phyloP scores from a whole-genome alignment of 2,888 invertebrate species.

The Caenorhabditis drosophilae region DNA sequence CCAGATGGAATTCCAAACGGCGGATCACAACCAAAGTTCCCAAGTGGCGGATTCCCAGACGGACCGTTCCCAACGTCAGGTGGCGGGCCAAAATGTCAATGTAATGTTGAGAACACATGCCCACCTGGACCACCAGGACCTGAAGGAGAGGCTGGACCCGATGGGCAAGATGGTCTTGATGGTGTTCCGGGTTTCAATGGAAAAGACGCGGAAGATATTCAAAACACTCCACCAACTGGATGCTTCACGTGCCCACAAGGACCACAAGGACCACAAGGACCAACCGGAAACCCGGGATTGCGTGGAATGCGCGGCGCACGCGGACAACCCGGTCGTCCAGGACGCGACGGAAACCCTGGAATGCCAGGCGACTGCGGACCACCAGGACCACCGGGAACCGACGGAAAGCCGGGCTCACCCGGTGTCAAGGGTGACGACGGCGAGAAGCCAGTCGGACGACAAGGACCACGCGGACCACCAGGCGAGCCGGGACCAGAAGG shows the following conservation, averaged over 20 bases:
- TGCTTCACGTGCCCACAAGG: conserved; percentile 61
- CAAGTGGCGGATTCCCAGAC: conserved; percentile 22
- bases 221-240: conserved; percentile 58
- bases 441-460: conserved; percentile 61
- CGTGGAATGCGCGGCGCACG: conserved; percentile 62
- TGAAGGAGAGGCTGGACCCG: conserved; percentile 44
- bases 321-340: conserved; percentile 55
- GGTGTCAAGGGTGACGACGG: conserved; percentile 62
- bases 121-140: conserved; percentile 59
- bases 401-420: conserved; percentile 56
- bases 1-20: conserved; percentile 37
- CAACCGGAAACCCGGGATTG: conserved; percentile 54
- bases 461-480: conserved; percentile 57
- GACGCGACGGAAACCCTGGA: conserved; percentile 57
- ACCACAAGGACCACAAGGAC: conserved; percentile 54
- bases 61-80: conserved; percentile 9
- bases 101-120: conserved; percentile 57
- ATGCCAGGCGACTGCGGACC: conserved; percentile 56
- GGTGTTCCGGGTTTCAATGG: conserved; percentile 59
- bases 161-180: conserved; percentile 53
- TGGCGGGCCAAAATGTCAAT: conserved; percentile 37
- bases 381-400: conserved; percentile 53
- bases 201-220: conserved; percentile 57
- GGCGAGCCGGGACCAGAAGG: conserved; percentile 55
- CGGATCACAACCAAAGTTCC: conserved; percentile 22